Base-by-base conservation (phyloP, 1,140 invertebrate species). In the Maconellicoccus hirsutus region DNA sequence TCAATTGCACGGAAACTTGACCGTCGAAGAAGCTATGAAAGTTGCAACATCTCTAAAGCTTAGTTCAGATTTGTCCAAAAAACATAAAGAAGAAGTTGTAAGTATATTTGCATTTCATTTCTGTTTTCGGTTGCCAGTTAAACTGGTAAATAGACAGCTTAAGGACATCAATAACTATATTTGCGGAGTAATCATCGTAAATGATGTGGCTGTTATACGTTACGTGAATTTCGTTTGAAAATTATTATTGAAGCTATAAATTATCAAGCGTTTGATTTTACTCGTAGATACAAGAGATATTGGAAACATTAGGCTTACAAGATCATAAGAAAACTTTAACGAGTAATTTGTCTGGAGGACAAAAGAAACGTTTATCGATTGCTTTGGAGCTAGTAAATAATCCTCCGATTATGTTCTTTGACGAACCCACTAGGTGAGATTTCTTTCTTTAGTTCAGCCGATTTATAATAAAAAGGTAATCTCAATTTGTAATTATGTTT, bases 361-460 rank as follows among this genome's bases (percentile, higher is more conserved):
- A 98, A 79, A 92, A 96, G 78, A 98, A 98, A 79, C 86, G 96
- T 74, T 83, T 98, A 6, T 95, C 94, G 0, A 98, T 98, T 69
- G 96, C 94, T n/a, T 81, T 96, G 70, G 95, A 98, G 81, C 81
- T 98, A 63, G 89, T 98, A 71, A 97, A 94, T 79, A 98, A 98
- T 81, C 96, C 96, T 22, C 89, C 90, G 0, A 89, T 98, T 71
- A 97, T 98, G 92, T 98, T 98, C 80, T 96, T 98, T 78, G 96
- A 98, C 78, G 95, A 98, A 79, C 95, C 95, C 0, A 98, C 95
- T 0, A 90, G 87, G 87, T 84, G 74, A 78, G 25, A 22, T 38
- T 19, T 21, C 39, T 63, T 8, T 26, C 70, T 38, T 38, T 70
- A 3, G 39, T 16, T 26, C 14, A 12, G 4, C 26, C 69, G n/a